A percentile compares a stretch with the other conserved stretches of the same genome.
Conservation (phyloP, 2,888 invertebrate genomes). For the Troglohyphantes excavatus region DNA sequence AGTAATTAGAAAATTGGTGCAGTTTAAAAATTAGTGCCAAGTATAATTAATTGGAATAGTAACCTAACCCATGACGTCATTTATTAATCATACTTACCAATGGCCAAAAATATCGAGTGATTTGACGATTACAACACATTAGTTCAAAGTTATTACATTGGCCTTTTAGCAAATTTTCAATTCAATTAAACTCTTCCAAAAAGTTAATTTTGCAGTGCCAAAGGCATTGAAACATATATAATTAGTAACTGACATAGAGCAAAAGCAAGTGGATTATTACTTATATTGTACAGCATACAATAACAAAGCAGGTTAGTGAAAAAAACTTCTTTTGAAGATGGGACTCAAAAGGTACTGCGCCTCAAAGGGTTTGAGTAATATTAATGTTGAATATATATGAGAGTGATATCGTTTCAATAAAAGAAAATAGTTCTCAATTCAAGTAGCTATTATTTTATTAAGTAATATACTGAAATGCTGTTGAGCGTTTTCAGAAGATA, state of each 20-base stretch:
- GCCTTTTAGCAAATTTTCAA: background rate
- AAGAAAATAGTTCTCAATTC: conserved; percentile 32
- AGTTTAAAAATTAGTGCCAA: no score
- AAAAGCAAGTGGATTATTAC: conserved; percentile 46
- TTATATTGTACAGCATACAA: conserved; percentile 21
- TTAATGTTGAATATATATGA: background rate
- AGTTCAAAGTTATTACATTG: background rate
- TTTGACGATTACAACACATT: no score
- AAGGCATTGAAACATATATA: conserved; percentile 31
- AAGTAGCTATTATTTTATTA: conserved; percentile 66
- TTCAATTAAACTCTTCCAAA: background rate
- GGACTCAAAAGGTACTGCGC: conserved; percentile 63
- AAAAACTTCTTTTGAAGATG: conserved; percentile 65
- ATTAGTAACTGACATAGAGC: conserved; percentile 33
- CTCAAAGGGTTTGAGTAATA: conserved; percentile 69
- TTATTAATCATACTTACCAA: no score
- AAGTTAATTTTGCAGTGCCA: conserved; percentile 49
- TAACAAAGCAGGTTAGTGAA: conserved; percentile 58
- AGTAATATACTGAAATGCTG: conserved; percentile 66
- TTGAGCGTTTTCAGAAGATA: conserved; percentile 52
- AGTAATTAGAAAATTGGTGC: background rate
- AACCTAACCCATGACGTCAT: no score
- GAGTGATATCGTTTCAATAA: background rate
- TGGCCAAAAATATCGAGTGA: no score
- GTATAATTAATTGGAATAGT: no score